A percentile compares a stretch with the other conserved stretches of the same genome.
These are phyloP conservation scores for Alviniconcha marisindica DNA, from an alignment of 1,140 invertebrate genomes.

Conservation along the genomic window DNA sequence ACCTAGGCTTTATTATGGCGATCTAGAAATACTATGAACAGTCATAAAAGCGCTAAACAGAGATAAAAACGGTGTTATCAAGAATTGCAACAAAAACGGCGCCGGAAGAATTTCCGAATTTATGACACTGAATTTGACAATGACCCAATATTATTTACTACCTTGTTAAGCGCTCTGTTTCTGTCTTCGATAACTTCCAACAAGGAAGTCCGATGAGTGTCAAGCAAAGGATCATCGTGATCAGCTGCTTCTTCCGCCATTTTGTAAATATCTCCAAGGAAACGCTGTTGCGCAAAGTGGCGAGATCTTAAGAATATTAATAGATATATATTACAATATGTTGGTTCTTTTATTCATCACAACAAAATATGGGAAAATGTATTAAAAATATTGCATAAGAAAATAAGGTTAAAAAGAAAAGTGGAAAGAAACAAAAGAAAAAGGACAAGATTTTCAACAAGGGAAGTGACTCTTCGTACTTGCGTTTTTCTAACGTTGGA, in stretches of 20 bases:
- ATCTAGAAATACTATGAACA: too few relatives aligned
- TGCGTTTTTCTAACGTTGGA: too few relatives aligned
- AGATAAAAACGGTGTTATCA: neutral
- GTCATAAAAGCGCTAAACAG: neutral
- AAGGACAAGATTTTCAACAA: neutral
- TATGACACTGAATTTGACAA: neutral
- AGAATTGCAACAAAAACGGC: neutral
- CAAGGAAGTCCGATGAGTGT: conserved; percentile 63
- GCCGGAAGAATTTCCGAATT: neutral
- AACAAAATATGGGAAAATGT: neutral
- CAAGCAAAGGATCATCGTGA: conserved; percentile 60
- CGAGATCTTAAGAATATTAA: neutral
- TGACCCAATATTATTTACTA: conserved; percentile 19
- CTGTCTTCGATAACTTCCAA: conserved; percentile 71
- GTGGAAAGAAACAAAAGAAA: too few relatives aligned
- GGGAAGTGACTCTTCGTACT: neutral
- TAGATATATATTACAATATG: neutral
- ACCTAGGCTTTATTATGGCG: too few relatives aligned
- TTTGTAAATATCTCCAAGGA: conserved; percentile 53
- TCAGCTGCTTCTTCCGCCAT: conserved; percentile 66
- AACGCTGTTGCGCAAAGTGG: conserved; percentile 15
- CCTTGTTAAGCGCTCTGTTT: conserved; percentile 68
- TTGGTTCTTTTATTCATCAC: neutral
- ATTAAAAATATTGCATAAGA: too few relatives aligned
- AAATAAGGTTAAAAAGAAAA: too few relatives aligned